Evolutionary conservation across 2,888 invertebrate species (phyloP).

Genomic region (Lasioglossum zephyrum): DNA sequence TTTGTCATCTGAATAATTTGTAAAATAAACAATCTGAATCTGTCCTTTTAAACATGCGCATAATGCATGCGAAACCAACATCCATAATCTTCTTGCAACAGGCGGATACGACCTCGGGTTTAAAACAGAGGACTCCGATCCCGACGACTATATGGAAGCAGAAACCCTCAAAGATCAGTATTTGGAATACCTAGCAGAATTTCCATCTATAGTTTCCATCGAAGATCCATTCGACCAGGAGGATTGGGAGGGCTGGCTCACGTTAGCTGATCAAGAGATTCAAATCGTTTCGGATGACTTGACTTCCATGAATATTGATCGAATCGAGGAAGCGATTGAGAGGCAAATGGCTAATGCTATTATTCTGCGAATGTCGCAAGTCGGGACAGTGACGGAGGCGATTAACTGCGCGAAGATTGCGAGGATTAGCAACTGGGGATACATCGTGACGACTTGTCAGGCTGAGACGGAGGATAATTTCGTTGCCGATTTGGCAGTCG

Average conservation of each 20-base stretch:
- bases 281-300: constrained; percentile 79
- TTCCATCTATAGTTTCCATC: constrained; percentile 77
- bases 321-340: constrained; percentile 78
- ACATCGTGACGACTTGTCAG: constrained; percentile 72
- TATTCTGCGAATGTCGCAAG: constrained; percentile 75
- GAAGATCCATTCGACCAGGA: constrained; percentile 81
- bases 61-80: too few species aligned
- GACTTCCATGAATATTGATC: constrained; percentile 76
- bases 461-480: constrained; percentile 81
- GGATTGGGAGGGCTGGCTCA: constrained; percentile 80
- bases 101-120: constrained; percentile 79
- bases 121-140: constrained; percentile 79
- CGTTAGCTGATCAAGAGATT: constrained; percentile 72
- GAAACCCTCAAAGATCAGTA: constrained; percentile 77
- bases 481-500: constrained; percentile 78
- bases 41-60: too few species aligned
- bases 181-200: constrained; percentile 72
- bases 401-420: constrained; percentile 77
- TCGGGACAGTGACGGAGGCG: constrained; percentile 79
- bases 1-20: too few species aligned
- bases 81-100: constrained; percentile 32
- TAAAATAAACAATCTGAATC: too few species aligned
- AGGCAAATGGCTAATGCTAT: constrained; percentile 76
- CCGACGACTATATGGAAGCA: constrained; percentile 76
- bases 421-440: constrained; percentile 75